phyloP scores from a whole-genome alignment of 2,797 vertebrate genomes.

The Vireo griseus region DNA sequence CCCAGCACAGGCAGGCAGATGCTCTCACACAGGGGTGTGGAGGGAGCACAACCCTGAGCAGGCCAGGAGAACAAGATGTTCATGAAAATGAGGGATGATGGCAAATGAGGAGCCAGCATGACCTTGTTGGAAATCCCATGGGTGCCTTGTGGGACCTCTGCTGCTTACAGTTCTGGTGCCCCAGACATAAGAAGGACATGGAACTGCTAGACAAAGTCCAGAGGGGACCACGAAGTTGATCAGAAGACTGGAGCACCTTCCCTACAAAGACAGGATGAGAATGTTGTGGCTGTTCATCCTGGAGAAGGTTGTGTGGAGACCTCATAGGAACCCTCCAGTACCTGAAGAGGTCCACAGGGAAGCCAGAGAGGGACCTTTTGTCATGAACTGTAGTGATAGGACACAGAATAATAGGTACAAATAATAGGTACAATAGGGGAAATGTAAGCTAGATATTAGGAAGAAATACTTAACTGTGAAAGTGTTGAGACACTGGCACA shows the following conservation, averaged over 20 bases:
- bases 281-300: neutral
- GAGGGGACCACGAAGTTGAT: neutral
- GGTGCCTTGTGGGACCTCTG: neutral
- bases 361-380: neutral
- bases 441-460: neutral
- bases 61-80: neutral
- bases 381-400: neutral
- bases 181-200: neutral
- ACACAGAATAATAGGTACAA: neutral
- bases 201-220: neutral
- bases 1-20: neutral
- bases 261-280: neutral
- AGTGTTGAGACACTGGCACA: too few species aligned
- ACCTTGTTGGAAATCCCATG: neutral
- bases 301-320: neutral
- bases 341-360: neutral
- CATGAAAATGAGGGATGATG: neutral
- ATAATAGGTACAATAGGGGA: neutral
- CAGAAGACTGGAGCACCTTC: neutral
- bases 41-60: neutral
- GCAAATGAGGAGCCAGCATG: neutral
- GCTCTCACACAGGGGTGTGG: fast-evolving
- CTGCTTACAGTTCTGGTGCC: neutral
- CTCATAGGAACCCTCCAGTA: neutral
- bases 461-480: neutral